A percentile compares a stretch with the other conserved stretches of the same genome.
These are phyloP conservation scores for Paragorgia papillata DNA, from an alignment of 92 coral and sea anemone species.

Conservation along the genomic window DNA sequence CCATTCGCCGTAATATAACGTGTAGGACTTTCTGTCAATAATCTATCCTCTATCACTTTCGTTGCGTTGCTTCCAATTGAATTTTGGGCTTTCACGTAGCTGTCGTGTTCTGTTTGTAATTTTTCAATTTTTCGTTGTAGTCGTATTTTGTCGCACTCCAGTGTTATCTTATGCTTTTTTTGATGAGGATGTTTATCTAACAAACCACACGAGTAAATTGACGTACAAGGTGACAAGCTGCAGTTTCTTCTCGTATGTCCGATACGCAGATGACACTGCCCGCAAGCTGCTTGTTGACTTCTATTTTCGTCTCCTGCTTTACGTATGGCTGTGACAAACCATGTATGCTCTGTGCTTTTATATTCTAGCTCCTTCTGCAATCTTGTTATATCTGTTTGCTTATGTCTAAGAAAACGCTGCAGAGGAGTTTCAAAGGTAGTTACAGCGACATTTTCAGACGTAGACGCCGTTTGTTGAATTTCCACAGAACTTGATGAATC, in stretches of 20 bases:
- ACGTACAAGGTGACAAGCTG: constrained; percentile 29
- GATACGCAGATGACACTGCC: constrained; percentile 30
- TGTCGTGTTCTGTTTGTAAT: constrained; percentile 26
- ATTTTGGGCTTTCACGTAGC: constrained; percentile 3
- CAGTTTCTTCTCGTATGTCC: constrained; percentile 41
- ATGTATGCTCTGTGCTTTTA: constrained; percentile 13
- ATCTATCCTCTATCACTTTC: background rate
- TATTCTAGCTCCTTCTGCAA: constrained; percentile 13
- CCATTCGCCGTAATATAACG: background rate
- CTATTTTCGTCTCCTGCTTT: too few species aligned
- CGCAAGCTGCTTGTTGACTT: background rate
- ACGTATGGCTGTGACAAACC: too few species aligned
- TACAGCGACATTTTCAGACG: too few species aligned
- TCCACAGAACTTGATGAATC: too few species aligned
- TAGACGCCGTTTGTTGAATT: too few species aligned
- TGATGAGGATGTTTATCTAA: too few species aligned
- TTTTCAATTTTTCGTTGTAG: constrained; percentile 20
- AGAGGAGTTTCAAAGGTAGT: constrained; percentile 23
- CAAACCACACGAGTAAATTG: constrained; percentile 29
- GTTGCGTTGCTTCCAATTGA: background rate
- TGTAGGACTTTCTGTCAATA: background rate
- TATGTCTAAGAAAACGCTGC: constrained; percentile 28
- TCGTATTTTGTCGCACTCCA: constrained; percentile 18
- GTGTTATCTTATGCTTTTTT: constrained; percentile 19
- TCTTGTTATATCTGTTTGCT: background rate